phyloP scores from a whole-genome alignment of 2,113 vertebrate species.

The Asarcornis scutulata region DNA sequence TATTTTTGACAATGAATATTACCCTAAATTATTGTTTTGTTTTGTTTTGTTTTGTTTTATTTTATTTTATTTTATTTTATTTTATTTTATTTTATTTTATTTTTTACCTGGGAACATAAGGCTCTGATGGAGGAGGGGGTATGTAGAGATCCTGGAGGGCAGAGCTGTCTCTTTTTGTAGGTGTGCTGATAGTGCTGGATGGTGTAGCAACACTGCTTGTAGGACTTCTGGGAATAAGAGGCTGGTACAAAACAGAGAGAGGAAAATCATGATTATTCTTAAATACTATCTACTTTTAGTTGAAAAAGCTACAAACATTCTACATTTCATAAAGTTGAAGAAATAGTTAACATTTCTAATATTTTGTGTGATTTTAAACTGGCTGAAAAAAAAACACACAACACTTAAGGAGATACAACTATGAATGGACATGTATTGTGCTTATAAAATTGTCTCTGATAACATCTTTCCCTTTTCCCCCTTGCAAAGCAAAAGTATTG shows the following conservation, averaged over 20 bases:
- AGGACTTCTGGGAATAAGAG: constrained; percentile 96
- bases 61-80: constrained; percentile 17
- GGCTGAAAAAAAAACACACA: background rate
- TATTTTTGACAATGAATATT: background rate
- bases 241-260: constrained; percentile 83
- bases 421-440: background rate
- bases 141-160: constrained; percentile 97
- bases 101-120: constrained; percentile 92
- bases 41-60: constrained; percentile 26
- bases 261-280: constrained; percentile 52
- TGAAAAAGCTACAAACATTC: background rate
- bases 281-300: background rate
- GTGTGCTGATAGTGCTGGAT: constrained; percentile 96
- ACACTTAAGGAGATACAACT: background rate
- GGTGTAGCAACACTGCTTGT: constrained; percentile 95
- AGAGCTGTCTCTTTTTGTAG: constrained; percentile 94
- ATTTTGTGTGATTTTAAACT: background rate
- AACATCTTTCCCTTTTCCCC: background rate
- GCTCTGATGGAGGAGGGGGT: constrained; percentile 93
- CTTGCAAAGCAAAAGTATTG: constrained; percentile 9
- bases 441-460: background rate
- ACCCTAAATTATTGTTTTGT: background rate
- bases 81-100: constrained; percentile 31
- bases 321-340: background rate
- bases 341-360: background rate